Percentiles rank a stretch among this genome's conserved stretches.
Conservation (phyloP, 1,140 invertebrate genomes). For the Rhysida immarginata region DNA sequence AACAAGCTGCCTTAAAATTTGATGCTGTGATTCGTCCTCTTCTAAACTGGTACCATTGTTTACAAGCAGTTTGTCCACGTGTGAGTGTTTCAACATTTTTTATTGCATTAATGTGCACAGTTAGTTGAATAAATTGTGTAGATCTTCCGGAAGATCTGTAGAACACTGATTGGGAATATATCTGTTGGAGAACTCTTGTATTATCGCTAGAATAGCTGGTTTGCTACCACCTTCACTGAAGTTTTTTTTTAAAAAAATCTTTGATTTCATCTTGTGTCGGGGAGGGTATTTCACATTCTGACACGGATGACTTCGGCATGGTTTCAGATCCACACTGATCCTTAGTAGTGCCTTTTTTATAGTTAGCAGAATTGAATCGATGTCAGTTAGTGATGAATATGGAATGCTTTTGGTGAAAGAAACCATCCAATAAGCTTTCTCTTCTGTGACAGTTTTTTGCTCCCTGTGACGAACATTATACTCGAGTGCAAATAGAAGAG, state of each 20-base stretch:
- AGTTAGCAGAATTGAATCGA: background rate
- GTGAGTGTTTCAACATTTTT: background rate
- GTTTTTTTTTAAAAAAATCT: background rate
- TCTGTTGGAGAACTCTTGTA: background rate
- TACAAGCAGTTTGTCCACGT: background rate
- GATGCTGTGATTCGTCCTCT: background rate
- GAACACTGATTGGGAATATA: background rate
- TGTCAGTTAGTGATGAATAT: background rate
- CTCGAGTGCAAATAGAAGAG: constrained; percentile 7
- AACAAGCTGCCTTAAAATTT: background rate
- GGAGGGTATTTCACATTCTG: background rate
- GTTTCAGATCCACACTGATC: background rate
- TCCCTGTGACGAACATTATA: background rate
- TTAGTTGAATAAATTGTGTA: background rate
- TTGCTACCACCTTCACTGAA: too few relatives aligned
- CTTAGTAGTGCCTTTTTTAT: background rate
- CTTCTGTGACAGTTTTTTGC: background rate
- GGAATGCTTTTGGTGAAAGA: background rate
- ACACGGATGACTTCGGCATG: background rate
- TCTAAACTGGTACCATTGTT: background rate
- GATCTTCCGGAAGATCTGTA: background rate
- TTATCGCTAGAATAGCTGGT: background rate
- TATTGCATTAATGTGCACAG: background rate
- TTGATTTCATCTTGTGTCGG: background rate
- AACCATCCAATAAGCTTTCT: background rate